Evolutionary conservation across 2,888 invertebrate genomes (phyloP), one percentile per base, ranked within the genome.

Genomic region (Parelbella ahira): DNA sequence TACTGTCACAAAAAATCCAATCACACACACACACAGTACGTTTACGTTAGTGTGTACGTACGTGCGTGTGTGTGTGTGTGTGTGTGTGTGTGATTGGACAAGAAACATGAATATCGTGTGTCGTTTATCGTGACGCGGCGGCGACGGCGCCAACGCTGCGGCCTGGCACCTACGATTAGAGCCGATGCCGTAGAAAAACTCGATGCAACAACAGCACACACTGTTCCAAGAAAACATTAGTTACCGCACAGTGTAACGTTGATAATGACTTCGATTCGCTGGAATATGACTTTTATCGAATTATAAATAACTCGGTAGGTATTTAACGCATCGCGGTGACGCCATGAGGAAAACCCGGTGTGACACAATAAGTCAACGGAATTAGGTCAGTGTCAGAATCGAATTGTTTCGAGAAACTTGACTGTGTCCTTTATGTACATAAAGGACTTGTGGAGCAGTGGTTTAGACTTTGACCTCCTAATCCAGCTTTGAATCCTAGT

Each of bases 201-300:
- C 4, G 8, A 19, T 18, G 12, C 19, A 7, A 10, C 10, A 6
- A 15, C 29, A 30, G 13, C 23, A 8, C 15, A 7, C 6, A 4
- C n/a, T 15, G 15, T 39, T 39, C 39, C 32, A 9, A 4, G 39
- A 32, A 39, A 11, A 11, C 30, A 15, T 30, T n/a, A n/a, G n/a
- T n/a, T 6, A 30, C 30, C 11, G 9, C 30, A 9, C 11, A 19
- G 20, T 28, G 9, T 39, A 11, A 18, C 25, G 25, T 19, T 19
- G 32, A 39, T 39, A 32, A 39, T 20, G 25, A 19, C 25, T 32
- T 39, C 19, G 39, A 25, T 39, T 39, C 39, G 32, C 24, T 25
- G 2, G 39, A 39, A 39, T 25, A 8, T 6, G n/a, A n/a, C 32
- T 13, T 19, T 32, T 39, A 32, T 39, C 39, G 24, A 19, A 25